These are phyloP conservation scores for Hippocampus mohnikei DNA, from an alignment of 2,113 vertebrate species.

Conservation along the genomic window DNA sequence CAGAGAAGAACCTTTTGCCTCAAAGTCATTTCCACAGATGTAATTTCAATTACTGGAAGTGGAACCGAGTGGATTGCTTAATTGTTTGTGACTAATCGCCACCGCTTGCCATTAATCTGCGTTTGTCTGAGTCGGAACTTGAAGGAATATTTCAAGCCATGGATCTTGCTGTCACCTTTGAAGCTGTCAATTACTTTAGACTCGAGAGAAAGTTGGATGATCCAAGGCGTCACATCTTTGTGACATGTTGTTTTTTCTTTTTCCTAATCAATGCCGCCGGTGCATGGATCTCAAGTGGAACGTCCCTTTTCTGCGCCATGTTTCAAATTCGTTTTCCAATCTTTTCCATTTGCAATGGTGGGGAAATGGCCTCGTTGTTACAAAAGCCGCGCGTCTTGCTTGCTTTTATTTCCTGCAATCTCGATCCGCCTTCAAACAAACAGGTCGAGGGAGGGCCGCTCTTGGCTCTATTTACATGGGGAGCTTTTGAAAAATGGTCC, in stretches of 20 bases:
- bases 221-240: not conserved
- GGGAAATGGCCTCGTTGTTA: conserved; percentile 15
- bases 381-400: not conserved
- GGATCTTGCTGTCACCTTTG: not conserved
- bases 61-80: not conserved
- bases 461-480: not conserved
- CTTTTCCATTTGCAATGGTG: not conserved
- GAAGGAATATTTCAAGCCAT: not conserved
- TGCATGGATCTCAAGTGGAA: too few relatives aligned
- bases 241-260: not conserved
- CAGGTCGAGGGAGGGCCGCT: not conserved
- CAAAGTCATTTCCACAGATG: not conserved
- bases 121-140: not conserved
- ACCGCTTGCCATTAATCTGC: not conserved
- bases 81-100: not conserved
- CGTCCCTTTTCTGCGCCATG: not conserved
- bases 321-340: not conserved
- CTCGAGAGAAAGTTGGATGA: not conserved
- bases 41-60: not conserved
- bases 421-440: conserved; percentile 15
- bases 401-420: conserved; percentile 5
- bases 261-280: not conserved
- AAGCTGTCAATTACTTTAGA: not conserved
- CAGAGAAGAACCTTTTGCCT: not conserved
- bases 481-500: conserved; percentile 43